phyloP scores from a whole-genome alignment of 2,113 vertebrate species.

The Syngnathoides biaculeatus region DNA sequence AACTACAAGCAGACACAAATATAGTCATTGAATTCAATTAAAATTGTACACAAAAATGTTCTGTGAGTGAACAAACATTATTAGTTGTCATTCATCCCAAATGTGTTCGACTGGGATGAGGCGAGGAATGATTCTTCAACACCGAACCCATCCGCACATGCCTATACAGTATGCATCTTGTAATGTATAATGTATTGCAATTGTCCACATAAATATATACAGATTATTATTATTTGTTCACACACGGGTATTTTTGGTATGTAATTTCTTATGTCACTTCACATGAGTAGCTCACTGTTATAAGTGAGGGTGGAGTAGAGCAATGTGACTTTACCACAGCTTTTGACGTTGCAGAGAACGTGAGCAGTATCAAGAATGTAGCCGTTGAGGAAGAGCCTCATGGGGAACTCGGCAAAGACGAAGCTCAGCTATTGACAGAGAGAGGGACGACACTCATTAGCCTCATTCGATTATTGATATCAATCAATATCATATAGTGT shows the following conservation, averaged over 20 bases:
- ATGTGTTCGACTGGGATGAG: no score
- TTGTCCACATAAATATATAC: not conserved
- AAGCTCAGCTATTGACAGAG: slow-evolving; percentile 81
- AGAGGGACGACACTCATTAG: slow-evolving; percentile 12
- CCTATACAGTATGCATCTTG: no score
- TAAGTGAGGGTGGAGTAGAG: not conserved
- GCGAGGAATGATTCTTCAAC: no score
- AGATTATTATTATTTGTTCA: not conserved
- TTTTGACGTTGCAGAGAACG: slow-evolving; percentile 71
- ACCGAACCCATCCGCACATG: no score
- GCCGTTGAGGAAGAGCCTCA: slow-evolving; percentile 82
- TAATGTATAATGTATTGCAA: no score
- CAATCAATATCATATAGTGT: not conserved
- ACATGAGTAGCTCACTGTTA: not conserved
- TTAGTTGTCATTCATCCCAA: no score
- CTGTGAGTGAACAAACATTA: no score
- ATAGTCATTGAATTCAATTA: no score
- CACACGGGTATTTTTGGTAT: not conserved
- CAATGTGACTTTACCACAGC: slow-evolving; percentile 77
- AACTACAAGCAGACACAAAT: no score
- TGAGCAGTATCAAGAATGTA: slow-evolving; percentile 77
- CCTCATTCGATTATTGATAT: not conserved
- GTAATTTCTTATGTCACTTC: not conserved
- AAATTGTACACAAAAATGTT: no score
- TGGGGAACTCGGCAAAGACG: slow-evolving; percentile 87